These are phyloP conservation scores for Aphodius granarius DNA, from an alignment of 2,888 invertebrate genomes.

Conservation along the genomic window DNA sequence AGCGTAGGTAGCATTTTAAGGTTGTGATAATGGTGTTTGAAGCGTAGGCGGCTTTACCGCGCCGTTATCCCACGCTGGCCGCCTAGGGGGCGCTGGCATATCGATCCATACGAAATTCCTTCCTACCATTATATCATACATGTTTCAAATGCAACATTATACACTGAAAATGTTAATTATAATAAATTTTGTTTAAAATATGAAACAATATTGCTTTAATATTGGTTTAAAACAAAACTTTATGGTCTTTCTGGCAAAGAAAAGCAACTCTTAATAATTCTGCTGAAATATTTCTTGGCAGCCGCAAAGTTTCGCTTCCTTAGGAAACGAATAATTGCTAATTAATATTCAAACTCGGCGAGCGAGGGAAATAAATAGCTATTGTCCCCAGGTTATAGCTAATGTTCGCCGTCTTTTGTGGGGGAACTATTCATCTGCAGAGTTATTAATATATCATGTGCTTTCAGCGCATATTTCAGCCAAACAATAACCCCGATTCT, in stretches of 20 bases:
- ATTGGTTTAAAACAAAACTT: no score
- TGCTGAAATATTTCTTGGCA: background rate
- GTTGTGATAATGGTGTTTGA: background rate
- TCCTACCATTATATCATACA: no score
- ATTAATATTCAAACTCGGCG: background rate
- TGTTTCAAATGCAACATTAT: no score
- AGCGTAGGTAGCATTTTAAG: background rate
- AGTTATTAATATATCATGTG: background rate
- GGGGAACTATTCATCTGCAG: background rate
- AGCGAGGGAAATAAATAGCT: background rate
- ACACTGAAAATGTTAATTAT: no score
- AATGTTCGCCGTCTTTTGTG: background rate
- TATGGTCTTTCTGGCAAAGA: background rate
- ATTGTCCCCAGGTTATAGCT: background rate
- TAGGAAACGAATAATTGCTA: background rate
- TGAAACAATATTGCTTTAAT: background rate
- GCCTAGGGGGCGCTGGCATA: background rate
- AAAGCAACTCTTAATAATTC: background rate
- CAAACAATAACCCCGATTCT: background rate
- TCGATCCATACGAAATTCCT: background rate
- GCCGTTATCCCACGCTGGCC: background rate
- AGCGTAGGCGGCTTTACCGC: background rate
- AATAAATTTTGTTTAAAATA: no score
- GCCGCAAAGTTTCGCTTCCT: no score
- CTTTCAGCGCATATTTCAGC: background rate